Conservation (phyloP, 2,113 vertebrate species). For the Leptocoma aspasia region DNA sequence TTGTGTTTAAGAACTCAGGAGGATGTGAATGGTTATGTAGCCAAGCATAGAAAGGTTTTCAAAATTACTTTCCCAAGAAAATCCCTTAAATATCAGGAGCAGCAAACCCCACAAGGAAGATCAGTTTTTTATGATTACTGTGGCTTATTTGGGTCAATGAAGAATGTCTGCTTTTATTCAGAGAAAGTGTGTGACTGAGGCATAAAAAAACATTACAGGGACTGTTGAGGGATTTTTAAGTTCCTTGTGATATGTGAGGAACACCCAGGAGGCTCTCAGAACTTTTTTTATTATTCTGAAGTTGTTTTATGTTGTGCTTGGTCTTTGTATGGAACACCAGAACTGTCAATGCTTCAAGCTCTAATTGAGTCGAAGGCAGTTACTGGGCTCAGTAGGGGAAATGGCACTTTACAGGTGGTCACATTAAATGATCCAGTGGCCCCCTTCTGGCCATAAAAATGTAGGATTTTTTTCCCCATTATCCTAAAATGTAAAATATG, state of each 20-base stretch:
- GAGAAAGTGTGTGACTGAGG: not conserved
- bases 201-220: slow-evolving; percentile 9
- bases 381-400: slow-evolving; percentile 2
- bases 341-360: slow-evolving; percentile 22
- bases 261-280: slow-evolving; percentile 20
- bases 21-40: slow-evolving; percentile 16
- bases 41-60: not conserved
- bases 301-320: slow-evolving; percentile 35
- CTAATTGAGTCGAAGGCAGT: slow-evolving; percentile 28
- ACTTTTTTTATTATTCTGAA: slow-evolving; percentile 31
- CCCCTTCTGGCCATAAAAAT: slow-evolving; percentile 52
- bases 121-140: slow-evolving; percentile 16
- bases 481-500: slow-evolving; percentile 22
- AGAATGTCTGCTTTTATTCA: slow-evolving; percentile 38
- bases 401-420: slow-evolving; percentile 31
- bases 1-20: not conserved
- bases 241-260: slow-evolving; percentile 15
- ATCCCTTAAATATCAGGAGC: slow-evolving; percentile 18
- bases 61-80: slow-evolving; percentile 18
- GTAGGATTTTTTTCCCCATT: not conserved
- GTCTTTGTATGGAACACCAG: slow-evolving; percentile 1
- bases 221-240: slow-evolving; percentile 31
- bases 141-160: slow-evolving; percentile 46
- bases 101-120: slow-evolving; percentile 9
- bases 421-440: slow-evolving; percentile 45